Evolutionary conservation across 2,113 vertebrate species (phyloP).

Genomic region (Elgaria multicarinata): DNA sequence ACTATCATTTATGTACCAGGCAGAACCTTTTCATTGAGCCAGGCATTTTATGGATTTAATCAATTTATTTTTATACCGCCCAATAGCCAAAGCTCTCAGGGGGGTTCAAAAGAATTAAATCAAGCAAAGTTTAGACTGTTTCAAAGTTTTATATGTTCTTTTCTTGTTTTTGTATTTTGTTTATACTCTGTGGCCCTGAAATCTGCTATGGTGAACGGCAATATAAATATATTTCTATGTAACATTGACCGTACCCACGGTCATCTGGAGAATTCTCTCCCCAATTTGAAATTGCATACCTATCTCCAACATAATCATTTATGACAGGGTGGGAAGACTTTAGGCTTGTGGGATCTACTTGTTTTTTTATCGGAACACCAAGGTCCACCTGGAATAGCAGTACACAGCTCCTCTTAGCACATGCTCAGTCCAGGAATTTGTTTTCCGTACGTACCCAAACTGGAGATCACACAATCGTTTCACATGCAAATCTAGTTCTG

Average conservation of each 20-base stretch:
- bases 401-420: too few species aligned
- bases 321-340: too few species aligned
- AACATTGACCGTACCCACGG: not conserved
- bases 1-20: not conserved
- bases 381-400: too few species aligned
- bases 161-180: not conserved
- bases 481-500: too few species aligned
- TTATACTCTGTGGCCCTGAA: not conserved
- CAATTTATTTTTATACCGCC: too few species aligned
- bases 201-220: not conserved
- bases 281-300: not conserved
- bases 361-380: too few species aligned
- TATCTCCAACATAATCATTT: not conserved
- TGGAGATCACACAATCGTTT: too few species aligned
- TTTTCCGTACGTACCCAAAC: too few species aligned
- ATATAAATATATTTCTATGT: not conserved
- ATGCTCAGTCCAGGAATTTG: too few species aligned
- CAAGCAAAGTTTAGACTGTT: not conserved
- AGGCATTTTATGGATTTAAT: not conserved
- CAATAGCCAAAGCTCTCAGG: too few species aligned
- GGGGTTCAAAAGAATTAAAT: too few species aligned
- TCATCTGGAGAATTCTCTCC: not conserved
- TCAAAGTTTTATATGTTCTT: not conserved
- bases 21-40: not conserved
- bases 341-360: too few species aligned